phyloP scores from a whole-genome alignment of 2,888 invertebrate species.

The Drosophila peninsularis region DNA sequence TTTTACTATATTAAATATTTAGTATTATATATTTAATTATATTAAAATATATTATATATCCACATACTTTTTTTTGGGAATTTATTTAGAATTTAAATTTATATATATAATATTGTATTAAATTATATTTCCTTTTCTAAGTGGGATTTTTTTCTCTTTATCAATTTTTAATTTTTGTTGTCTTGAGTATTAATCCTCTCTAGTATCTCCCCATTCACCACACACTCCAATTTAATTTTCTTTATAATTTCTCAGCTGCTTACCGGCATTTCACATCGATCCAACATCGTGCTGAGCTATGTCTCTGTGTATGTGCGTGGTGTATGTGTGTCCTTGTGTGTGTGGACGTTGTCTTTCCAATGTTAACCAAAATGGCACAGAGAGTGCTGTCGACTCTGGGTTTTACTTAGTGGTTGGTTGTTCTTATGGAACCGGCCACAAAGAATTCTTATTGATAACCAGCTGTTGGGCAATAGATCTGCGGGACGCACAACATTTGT shows the following conservation, averaged over 20 bases:
- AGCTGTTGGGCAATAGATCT: constrained; percentile 66
- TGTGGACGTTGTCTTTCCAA: constrained; percentile 47
- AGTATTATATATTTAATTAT: too few relatives aligned
- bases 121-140: too few relatives aligned
- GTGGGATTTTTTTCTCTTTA: too few relatives aligned
- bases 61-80: too few relatives aligned
- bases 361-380: constrained; percentile 53
- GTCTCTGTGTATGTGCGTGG: constrained; percentile 28
- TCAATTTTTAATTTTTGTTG: too few relatives aligned
- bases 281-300: constrained; percentile 73
- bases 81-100: too few relatives aligned
- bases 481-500: constrained; percentile 79
- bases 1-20: too few relatives aligned
- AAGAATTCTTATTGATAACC: constrained; percentile 64
- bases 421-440: constrained; percentile 61
- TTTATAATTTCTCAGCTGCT: constrained; percentile 41
- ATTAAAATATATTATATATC: too few relatives aligned
- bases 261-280: constrained; percentile 84
- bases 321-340: constrained; percentile 25
- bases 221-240: not conserved
- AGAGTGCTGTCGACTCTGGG: constrained; percentile 38
- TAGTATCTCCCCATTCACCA: not conserved
- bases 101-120: too few relatives aligned
- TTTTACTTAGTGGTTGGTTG: constrained; percentile 57
- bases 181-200: too few relatives aligned